Base-by-base conservation (phyloP, 2,797 vertebrate genomes). In the Pelodytes ibericus region DNA sequence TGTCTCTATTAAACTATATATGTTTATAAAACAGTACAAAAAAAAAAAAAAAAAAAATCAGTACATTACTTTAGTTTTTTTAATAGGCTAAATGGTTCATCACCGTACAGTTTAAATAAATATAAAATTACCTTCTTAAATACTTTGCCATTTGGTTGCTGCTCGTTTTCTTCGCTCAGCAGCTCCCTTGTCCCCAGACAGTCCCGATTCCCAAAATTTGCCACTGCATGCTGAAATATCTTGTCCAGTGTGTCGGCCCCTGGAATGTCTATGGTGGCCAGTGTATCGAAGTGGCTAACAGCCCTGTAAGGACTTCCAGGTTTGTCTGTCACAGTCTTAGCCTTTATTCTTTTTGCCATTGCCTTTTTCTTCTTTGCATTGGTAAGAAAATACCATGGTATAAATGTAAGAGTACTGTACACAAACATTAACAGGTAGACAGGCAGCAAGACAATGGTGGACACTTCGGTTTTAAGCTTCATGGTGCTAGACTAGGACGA, bases 371-470 rank as follows among this genome's bases (percentile, higher is more conserved):
- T 87, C 83, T 94, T 93, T 0, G 94, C 95, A 49, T 94, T 90
- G 27, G 95, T 96, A 83, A 99, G 87, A 92, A 94, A 96, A 92
- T 98, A 99, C 98, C 97, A 99, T 2, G 98, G 98, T 83, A 99
- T 91, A 87, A 99, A 99, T 85, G 96, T 94, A 82, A 99, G 83
- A 75, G 91, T 9, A 66, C 96, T 97, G 90, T 99, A 99, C 80
- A 99, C 80, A 92, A 94, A 96, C 88, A 99, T 94, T 60, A 99
- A 82, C 58, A 97, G 84, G 88, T 96, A 94, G 83, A 99, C 77
- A 80, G 98, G 98, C 80, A 97, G 85, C 80, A 98, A 91, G 74
- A 98, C 85, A 87, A 97, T 0, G 59, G 86, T 83, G 71, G 88
- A 88, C 73, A 95, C 86, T 82, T 93, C 92, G 85, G 92, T 85